Conservation (phyloP, 2,113 vertebrate genomes). For the Coturnix japonica region DNA sequence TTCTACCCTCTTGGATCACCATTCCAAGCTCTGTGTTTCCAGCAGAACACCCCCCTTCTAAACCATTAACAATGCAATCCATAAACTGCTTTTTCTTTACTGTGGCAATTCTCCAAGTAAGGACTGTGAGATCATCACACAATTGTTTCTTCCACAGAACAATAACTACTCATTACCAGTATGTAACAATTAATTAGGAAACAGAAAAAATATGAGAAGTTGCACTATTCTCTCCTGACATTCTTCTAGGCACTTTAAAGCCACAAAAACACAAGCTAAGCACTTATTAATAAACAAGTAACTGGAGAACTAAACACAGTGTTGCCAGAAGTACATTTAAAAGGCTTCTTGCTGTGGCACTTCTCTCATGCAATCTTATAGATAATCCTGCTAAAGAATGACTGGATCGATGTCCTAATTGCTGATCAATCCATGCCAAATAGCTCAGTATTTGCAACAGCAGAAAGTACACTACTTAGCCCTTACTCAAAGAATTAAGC, state of each 20-base stretch:
- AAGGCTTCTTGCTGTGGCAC: background rate
- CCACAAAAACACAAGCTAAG: background rate
- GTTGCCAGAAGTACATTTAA: background rate
- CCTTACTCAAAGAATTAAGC: background rate
- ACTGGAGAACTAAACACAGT: background rate
- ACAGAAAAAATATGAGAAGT: background rate
- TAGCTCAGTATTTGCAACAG: background rate
- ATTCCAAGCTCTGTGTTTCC: background rate
- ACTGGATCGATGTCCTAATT: background rate
- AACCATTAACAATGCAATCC: background rate
- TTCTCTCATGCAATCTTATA: background rate
- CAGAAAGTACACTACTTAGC: background rate
- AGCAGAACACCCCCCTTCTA: background rate
- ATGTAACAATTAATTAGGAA: background rate
- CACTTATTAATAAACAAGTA: background rate
- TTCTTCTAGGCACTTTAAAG: background rate
- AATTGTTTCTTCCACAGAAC: slow-evolving; percentile 38
- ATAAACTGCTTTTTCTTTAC: background rate
- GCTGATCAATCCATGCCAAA: background rate
- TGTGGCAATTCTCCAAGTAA: slow-evolving; percentile 11
- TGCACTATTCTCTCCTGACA: background rate
- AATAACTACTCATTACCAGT: background rate
- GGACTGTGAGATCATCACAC: slow-evolving; percentile 32
- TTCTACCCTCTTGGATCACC: background rate
- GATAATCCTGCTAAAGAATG: background rate